Evolutionary conservation across 1,140 invertebrate genomes (phyloP), one percentile per base, ranked within the genome.

Genomic region (Drosophila persimilis): DNA sequence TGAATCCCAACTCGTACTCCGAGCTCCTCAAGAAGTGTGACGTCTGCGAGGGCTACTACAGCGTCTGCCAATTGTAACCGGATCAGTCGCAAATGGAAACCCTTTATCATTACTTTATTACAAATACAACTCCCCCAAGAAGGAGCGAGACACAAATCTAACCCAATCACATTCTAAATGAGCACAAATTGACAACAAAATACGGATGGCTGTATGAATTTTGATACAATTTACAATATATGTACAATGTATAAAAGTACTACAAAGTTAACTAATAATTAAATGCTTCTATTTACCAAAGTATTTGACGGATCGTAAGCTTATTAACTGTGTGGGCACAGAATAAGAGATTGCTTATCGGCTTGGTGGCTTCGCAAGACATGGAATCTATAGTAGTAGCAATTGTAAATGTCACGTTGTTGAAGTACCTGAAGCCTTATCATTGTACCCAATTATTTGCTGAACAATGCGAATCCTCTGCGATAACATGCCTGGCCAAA

Each of bases 1-100:
- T 86, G 1, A 83, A 90, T 53, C 84, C 89, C 1, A 90, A 81
- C 54, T 26, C 39, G n/a, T 62, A 31, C 8, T 1, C 41, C 0
- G 62, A n/a, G 5, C 41, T 48, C 0, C 24, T 67, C 0, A 52
- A 56, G 6, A 57, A 50, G 41, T 88, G 83, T 17, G 8, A 60
- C 2, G n/a, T 35, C 6, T 88, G 83, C 9, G 9, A 8, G 1
- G 78, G 84, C 13, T 76, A 39, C 17, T 88, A 59, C 44, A 55
- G 24, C 13, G 53, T 70, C 7, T 61, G 54, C 4, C 6, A 22
- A 0, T 50, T 85, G 52, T 84, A 59, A 39, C 22, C 41, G 13
- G 2, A 20, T 2, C 20, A n/a, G 26, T 26, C 7, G 29, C 31
- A 52, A 52, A 9, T 26, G 43, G 44, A 51, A 24, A 26, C 9